Evolutionary conservation across 2,888 invertebrate species (phyloP).

Genomic region (Rhodophaea formosa): DNA sequence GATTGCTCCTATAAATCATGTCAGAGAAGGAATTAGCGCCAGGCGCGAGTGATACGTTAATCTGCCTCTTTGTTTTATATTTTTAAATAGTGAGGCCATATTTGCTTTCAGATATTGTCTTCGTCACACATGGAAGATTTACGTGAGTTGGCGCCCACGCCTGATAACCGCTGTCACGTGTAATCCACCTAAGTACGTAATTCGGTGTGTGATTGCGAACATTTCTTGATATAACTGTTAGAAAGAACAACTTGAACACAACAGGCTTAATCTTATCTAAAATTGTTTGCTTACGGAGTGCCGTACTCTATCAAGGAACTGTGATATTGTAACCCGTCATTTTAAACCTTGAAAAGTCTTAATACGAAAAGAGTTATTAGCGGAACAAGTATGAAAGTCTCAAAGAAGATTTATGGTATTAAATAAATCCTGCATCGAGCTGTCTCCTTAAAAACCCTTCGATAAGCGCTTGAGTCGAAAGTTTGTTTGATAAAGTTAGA

Average conservation of each 20-base stretch:
- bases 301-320: constrained; percentile 43
- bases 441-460: constrained; percentile 44
- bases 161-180: constrained; percentile 74
- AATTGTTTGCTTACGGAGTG: constrained; percentile 58
- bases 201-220: constrained; percentile 76
- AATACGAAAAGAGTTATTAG: constrained; percentile 18
- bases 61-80: constrained; percentile 77
- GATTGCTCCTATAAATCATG: constrained; percentile 73
- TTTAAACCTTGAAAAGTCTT: constrained; percentile 38
- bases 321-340: constrained; percentile 35
- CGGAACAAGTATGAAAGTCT: constrained; percentile 22
- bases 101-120: constrained; percentile 78
- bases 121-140: constrained; percentile 64
- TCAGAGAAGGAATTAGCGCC: constrained; percentile 65
- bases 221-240: constrained; percentile 54
- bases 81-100: constrained; percentile 79
- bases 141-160: constrained; percentile 71
- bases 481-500: constrained; percentile 57
- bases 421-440: constrained; percentile 48
- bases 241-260: constrained; percentile 68
- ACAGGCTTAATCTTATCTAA: constrained; percentile 73
- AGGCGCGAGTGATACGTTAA: constrained; percentile 73
- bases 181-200: constrained; percentile 76
- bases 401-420: constrained; percentile 47
- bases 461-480: constrained; percentile 56